Evolutionary conservation across 2,113 vertebrate genomes (phyloP).

Genomic region (Stegastes partitus): DNA sequence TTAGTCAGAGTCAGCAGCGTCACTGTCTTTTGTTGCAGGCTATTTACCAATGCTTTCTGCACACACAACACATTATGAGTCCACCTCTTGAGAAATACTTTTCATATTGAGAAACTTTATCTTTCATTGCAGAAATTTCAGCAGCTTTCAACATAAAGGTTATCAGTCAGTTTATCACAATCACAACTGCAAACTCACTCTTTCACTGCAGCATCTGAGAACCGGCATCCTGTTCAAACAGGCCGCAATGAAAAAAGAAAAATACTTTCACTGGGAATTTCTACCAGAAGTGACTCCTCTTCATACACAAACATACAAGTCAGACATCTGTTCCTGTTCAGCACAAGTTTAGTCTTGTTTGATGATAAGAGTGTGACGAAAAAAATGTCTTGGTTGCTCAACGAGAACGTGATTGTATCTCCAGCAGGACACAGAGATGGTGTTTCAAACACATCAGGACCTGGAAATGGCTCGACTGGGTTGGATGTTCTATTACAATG

Average conservation of each 20-base stretch:
- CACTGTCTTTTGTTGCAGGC: too few relatives aligned
- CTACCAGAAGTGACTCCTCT: neutral
- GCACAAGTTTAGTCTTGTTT: slow-evolving; percentile 48
- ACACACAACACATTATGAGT: neutral
- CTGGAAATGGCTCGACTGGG: neutral
- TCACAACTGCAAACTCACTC: neutral
- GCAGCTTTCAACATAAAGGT: slow-evolving; percentile 8
- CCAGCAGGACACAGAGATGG: neutral
- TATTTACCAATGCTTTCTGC: neutral
- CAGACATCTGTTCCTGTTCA: slow-evolving; percentile 8
- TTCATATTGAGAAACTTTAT: slow-evolving; percentile 13
- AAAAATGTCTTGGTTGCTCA: slow-evolving; percentile 28
- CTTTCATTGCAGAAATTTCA: neutral
- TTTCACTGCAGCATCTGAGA: neutral
- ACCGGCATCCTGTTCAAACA: slow-evolving; percentile 6
- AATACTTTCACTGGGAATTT: neutral
- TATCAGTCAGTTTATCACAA: neutral
- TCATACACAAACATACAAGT: slow-evolving; percentile 18
- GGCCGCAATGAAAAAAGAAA: neutral
- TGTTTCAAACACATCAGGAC: neutral
- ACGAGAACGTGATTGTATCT: slow-evolving; percentile 8
- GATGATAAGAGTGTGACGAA: slow-evolving; percentile 20
- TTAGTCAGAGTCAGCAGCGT: too few relatives aligned
- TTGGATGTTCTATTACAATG: neutral
- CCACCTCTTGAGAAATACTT: slow-evolving; percentile 15